Conservation (phyloP, 2,888 invertebrate genomes). For the Drosophila subsilvestris region DNA sequence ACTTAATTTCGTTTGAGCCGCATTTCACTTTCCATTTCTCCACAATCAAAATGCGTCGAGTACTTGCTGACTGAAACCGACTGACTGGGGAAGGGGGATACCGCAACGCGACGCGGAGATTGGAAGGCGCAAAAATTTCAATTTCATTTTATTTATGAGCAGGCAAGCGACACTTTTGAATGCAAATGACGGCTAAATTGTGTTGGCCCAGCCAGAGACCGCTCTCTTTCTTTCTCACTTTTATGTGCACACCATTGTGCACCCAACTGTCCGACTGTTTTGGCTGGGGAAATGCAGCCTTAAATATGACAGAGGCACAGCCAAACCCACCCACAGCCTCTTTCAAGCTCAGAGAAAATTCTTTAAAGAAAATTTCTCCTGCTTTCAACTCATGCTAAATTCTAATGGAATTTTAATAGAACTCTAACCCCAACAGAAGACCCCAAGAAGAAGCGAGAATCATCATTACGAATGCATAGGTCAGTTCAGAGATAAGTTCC, state of each 20-base stretch:
- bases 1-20: conserved; percentile 70
- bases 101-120: conserved; percentile 3
- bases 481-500: too few species aligned
- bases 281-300: not conserved
- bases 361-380: too few species aligned
- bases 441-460: too few species aligned
- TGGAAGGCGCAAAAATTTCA: conserved; percentile 70
- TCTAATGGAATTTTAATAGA: too few species aligned
- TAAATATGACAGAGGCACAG: not conserved
- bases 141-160: conserved; percentile 71
- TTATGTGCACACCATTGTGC: not conserved
- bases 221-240: conserved; percentile 1
- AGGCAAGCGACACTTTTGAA: conserved; percentile 55
- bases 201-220: conserved; percentile 33
- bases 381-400: too few species aligned
- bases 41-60: conserved; percentile 64
- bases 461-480: too few species aligned
- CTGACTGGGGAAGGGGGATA: not conserved
- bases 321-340: too few species aligned
- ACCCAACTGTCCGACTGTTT: not conserved
- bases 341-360: too few species aligned
- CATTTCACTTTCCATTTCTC: conserved; percentile 76
- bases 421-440: too few species aligned
- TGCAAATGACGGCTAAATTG: conserved; percentile 68
- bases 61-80: conserved; percentile 23